Evolutionary conservation across 2,797 vertebrate species (phyloP).

Genomic region (Siniperca scherzeri): DNA sequence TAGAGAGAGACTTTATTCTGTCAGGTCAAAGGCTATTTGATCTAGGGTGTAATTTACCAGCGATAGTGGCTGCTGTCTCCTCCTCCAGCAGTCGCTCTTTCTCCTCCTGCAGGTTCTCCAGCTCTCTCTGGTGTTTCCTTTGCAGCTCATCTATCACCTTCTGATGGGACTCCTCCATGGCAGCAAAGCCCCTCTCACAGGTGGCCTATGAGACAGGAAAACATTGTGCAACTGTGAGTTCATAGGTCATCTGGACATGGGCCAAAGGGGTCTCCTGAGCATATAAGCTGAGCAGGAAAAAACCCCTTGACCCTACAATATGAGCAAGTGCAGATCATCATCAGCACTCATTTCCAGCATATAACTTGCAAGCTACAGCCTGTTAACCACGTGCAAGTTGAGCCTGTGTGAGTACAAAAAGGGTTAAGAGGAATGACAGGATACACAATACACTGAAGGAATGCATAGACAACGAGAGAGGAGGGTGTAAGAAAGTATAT

Average conservation of each 20-base stretch:
- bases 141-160: slow-evolving; percentile 89
- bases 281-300: slow-evolving; percentile 13
- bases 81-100: slow-evolving; percentile 87
- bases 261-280: slow-evolving; percentile 55
- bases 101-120: slow-evolving; percentile 88
- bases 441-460: slow-evolving; percentile 53
- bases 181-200: slow-evolving; percentile 88
- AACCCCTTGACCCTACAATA: slow-evolving; percentile 3
- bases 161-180: slow-evolving; percentile 91
- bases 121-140: slow-evolving; percentile 88
- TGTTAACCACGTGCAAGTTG: slow-evolving; percentile 69
- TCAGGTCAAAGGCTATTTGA: neutral
- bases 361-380: slow-evolving; percentile 69
- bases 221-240: slow-evolving; percentile 54
- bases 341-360: slow-evolving; percentile 37
- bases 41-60: slow-evolving; percentile 75
- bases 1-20: neutral
- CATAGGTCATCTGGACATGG: neutral
- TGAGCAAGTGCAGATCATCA: slow-evolving; percentile 17
- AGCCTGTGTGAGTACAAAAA: slow-evolving; percentile 71
- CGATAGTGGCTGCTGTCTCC: slow-evolving; percentile 89
- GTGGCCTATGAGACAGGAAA: slow-evolving; percentile 81
- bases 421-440: slow-evolving; percentile 62
- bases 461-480: slow-evolving; percentile 49
- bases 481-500: slow-evolving; percentile 21